Base-by-base conservation (phyloP, 2,888 invertebrate species). In the Hirtodrosophila trivittata region DNA sequence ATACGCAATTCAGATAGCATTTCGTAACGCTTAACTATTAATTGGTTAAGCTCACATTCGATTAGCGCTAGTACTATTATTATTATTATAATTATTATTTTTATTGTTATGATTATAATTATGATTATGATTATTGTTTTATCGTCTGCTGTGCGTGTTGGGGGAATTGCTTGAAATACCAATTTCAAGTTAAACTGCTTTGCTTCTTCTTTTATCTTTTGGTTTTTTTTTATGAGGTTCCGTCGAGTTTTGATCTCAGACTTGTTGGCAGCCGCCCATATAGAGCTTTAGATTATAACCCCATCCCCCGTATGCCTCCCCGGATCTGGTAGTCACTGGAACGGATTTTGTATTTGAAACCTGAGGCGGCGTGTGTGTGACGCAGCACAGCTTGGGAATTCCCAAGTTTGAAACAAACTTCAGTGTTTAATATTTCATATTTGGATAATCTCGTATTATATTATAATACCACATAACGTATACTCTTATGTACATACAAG, bases 341-440 rank as follows among this genome's bases (percentile, higher is more conserved):
- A 46, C 65, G 59, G 56, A 68, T 65, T 67, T 69, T 59, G 59
- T 51, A 68, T 65, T 67, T 69, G 9, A 69, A 67, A 69, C 67
- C 37, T 33, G 33, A 62, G n/a, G 66, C 59, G 58, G 7, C 5
- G 28, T 28, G 5, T 21, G 28, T 28, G 72, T 84, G 82, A 82
- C 84, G 84, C 73, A 83, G 83, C 63, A 35, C n/a, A 43, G 43
- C 37, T 59, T 51, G 81, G 82, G 82, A 82, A 78, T 82, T 84
- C 82, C 81, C 72, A 72, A 75, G 77, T 77, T 80, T 65, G 55
- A 56, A 67, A 47, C 77, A 80, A 78, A 82, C 72, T 66, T 69
- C 59, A 62, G 51, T 67, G 52, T 74, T 74, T 70, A 66, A 77
- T 64, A 77, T 77, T 70, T 67, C 65, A 66, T 77, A 72, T 52